A percentile compares a stretch with the other conserved stretches of the same genome.
Conservation (phyloP, 2,888 invertebrate species). For the Congeria kusceri region DNA sequence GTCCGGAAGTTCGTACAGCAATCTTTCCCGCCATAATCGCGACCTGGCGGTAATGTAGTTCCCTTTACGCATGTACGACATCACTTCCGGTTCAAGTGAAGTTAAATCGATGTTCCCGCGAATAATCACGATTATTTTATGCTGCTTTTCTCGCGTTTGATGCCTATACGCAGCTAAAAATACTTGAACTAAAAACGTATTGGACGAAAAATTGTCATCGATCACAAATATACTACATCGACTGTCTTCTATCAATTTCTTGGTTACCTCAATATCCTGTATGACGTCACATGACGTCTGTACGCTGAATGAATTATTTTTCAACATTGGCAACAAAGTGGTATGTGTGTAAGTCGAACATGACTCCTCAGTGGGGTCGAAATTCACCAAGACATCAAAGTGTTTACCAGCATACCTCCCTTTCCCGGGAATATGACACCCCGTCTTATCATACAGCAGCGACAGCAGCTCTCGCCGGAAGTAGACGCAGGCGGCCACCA, state of each 20-base stretch:
- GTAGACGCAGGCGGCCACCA: constrained; percentile 48
- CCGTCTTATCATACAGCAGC: constrained; percentile 48
- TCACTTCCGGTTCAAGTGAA: constrained; percentile 62
- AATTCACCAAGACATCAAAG: constrained; percentile 63
- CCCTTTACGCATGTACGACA: constrained; percentile 60
- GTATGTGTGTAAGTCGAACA: constrained; percentile 56
- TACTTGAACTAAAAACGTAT: constrained; percentile 51
- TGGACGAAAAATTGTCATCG: constrained; percentile 58
- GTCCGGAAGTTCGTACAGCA: constrained; percentile 67
- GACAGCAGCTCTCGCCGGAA: constrained; percentile 63
- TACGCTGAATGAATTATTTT: constrained; percentile 37
- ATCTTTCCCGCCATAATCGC: constrained; percentile 63
- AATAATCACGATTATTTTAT: constrained; percentile 59
- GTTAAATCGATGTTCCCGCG: constrained; percentile 64
- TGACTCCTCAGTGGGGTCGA: constrained; percentile 61
- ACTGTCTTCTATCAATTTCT: constrained; percentile 59
- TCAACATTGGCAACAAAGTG: constrained; percentile 53
- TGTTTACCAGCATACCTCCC: constrained; percentile 47
- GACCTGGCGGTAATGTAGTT: constrained; percentile 70
- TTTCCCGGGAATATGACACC: constrained; percentile 54
- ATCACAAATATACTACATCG: constrained; percentile 64
- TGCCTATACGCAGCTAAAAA: constrained; percentile 45
- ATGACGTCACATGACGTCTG: constrained; percentile 56
- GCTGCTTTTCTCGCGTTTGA: constrained; percentile 39
- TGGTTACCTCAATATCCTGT: constrained; percentile 50